Evolutionary conservation across 2,113 vertebrate species (phyloP), one percentile per base, ranked within the genome.

Genomic region (Mormyrus lacerda): DNA sequence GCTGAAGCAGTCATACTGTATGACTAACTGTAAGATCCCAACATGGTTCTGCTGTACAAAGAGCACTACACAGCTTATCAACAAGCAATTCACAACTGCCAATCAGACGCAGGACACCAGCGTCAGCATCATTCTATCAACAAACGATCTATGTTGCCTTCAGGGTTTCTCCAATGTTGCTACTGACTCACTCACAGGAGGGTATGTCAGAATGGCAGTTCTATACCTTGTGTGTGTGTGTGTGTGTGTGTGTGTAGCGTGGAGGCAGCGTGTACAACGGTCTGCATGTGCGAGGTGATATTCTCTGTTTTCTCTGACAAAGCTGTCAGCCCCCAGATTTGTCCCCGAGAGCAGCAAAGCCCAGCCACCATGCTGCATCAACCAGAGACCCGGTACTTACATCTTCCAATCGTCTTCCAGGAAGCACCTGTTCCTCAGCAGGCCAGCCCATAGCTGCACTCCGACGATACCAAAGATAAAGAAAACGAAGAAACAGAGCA

Each of bases 401-500:
- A 87, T 96, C 92, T 94, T 96, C 27, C 98, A 94, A 53, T 97
- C 93, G 89, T 97, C 96, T 93, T 97, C 97, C 73, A 98, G 95
- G 95, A 99, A 99, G 92, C 98, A 99, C 87, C 98, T 96, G 94
- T 99, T 99, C 88, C 98, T 96, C 91, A 99, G 96, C 85, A 99
- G 96, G 90, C 98, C 98, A 0, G 98, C 98, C 98, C 98, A 99
- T 90, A 99, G 97, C 95, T 99, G 98, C 55, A 99, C 98, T 0
- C 98, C 98, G 0, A 99, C 97, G 0, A 99, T 98, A 85, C 98
- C 98, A 0, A 99, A 99, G 94, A 99, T 98, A 96, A 99, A 99
- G 96, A 99, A 99, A 92, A 99, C 98, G 6, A 99, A 99, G 95
- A 98, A 99, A 94, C 98, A 99, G 87, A 99, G 95, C 31, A 98